Evolutionary conservation across 2,888 invertebrate genomes (phyloP).

Genomic region (Drosophila dives): DNA sequence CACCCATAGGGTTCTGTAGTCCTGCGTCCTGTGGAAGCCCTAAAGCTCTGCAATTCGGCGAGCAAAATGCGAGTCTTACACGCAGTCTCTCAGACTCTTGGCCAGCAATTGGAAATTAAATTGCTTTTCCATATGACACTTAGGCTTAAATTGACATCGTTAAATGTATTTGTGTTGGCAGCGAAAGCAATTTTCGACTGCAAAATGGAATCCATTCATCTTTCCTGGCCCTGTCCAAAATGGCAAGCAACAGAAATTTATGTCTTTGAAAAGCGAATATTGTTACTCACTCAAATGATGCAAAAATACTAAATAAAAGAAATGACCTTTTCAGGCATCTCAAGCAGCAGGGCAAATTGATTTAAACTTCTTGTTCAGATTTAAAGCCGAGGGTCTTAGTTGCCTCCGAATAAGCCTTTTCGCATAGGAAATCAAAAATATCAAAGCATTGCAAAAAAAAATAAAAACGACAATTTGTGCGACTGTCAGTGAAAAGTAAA

Average conservation of each 20-base stretch:
- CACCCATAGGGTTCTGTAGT: background rate
- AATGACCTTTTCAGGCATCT: constrained; percentile 6
- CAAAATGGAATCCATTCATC: constrained; percentile 61
- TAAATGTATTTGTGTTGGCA: constrained; percentile 56
- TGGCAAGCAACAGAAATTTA: constrained; percentile 43
- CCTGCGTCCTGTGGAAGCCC: background rate
- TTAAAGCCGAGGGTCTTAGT: constrained; percentile 2
- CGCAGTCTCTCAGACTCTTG: constrained; percentile 22
- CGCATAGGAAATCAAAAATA: constrained; percentile 2
- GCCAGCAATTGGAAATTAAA: constrained; percentile 65
- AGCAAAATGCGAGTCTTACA: constrained; percentile 32
- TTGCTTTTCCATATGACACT: constrained; percentile 69
- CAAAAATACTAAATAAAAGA: constrained; percentile 42
- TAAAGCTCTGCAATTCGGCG: background rate
- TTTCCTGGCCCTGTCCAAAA: constrained; percentile 31
- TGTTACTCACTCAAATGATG: constrained; percentile 46
- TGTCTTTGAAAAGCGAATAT: constrained; percentile 27
- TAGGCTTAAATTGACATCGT: constrained; percentile 64
- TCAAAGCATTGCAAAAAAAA: constrained; percentile 6
- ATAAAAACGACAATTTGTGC: background rate
- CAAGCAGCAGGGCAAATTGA: constrained; percentile 23
- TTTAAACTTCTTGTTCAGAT: constrained; percentile 6
- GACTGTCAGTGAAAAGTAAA: background rate
- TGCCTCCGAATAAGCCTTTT: constrained; percentile 34
- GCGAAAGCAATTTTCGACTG: constrained; percentile 44